A percentile compares a stretch with the other conserved stretches of the same genome.
Evolutionary conservation across 2,113 vertebrate species (phyloP).

Genomic region (Labeo catla): DNA sequence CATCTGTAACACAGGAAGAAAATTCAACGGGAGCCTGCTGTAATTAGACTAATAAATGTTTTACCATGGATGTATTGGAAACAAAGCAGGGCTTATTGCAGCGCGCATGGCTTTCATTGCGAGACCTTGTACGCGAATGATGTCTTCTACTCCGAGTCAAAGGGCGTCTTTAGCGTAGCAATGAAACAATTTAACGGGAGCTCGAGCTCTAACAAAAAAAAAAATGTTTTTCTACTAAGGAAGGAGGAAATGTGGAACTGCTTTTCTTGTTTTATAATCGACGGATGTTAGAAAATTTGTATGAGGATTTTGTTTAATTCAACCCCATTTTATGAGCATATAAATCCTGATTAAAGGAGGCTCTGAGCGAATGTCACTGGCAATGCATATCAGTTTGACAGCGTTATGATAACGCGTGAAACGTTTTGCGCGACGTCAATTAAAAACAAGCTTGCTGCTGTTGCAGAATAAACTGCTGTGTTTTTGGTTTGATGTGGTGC

Average conservation of each 20-base stretch:
- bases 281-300: slow-evolving; percentile 69
- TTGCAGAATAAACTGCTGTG: slow-evolving; percentile 34
- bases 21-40: slow-evolving; percentile 69
- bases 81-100: slow-evolving; percentile 76
- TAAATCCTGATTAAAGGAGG: slow-evolving; percentile 55
- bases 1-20: slow-evolving; percentile 77
- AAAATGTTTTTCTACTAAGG: slow-evolving; percentile 59
- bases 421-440: background rate
- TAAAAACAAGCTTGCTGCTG: background rate
- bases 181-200: slow-evolving; percentile 73
- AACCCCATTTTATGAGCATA: slow-evolving; percentile 52
- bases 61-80: slow-evolving; percentile 76
- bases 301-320: slow-evolving; percentile 57
- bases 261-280: slow-evolving; percentile 53
- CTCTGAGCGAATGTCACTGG: slow-evolving; percentile 14
- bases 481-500: slow-evolving; percentile 51
- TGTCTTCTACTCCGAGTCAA: slow-evolving; percentile 72
- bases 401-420: slow-evolving; percentile 22
- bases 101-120: slow-evolving; percentile 71
- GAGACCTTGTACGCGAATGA: slow-evolving; percentile 69
- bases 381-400: slow-evolving; percentile 21
- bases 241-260: slow-evolving; percentile 53
- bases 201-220: slow-evolving; percentile 47
- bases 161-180: slow-evolving; percentile 69
- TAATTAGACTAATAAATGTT: slow-evolving; percentile 83